These are phyloP conservation scores for Hydractinia symbiolongicarpus DNA, from an alignment of 30 jellyfish, hydroid and myxozoan genomes.

Conservation along the genomic window DNA sequence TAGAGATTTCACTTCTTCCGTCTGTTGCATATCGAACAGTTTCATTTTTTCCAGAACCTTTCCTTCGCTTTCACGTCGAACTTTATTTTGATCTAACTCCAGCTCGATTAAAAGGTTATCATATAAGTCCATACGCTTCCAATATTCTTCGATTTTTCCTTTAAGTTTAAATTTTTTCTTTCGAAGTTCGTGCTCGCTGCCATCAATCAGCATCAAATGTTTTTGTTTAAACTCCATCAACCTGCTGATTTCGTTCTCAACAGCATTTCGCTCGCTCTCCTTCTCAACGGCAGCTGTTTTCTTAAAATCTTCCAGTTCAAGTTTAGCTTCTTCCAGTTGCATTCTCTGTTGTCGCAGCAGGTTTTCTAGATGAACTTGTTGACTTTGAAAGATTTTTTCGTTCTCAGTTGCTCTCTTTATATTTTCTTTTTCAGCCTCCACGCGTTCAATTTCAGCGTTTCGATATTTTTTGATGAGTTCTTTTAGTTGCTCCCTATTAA, in stretches of 20 bases:
- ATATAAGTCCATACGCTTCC: slow-evolving; percentile 91
- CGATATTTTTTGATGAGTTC: slow-evolving; percentile 60
- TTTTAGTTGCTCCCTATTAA: slow-evolving; percentile 46
- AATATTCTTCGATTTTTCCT: slow-evolving; percentile 71
- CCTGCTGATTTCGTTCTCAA: slow-evolving; percentile 43
- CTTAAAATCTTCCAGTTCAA: slow-evolving; percentile 30
- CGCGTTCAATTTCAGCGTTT: slow-evolving; percentile 46
- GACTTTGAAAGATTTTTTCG: slow-evolving; percentile 19
- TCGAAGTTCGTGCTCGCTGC: slow-evolving; percentile 42
- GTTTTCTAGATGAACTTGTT: slow-evolving; percentile 26
- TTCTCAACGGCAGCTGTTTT: slow-evolving; percentile 41
- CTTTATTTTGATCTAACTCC: slow-evolving; percentile 50
- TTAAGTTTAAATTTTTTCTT: slow-evolving; percentile 58
- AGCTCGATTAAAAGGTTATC: slow-evolving; percentile 54
- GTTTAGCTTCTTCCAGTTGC: slow-evolving; percentile 12
- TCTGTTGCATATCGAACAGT: not conserved
- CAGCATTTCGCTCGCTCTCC: slow-evolving; percentile 41
- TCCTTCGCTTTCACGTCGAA: slow-evolving; percentile 6
- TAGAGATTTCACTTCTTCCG: not conserved
- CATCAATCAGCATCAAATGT: slow-evolving; percentile 16
- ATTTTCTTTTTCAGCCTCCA: slow-evolving; percentile 48
- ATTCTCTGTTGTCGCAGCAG: slow-evolving; percentile 15
- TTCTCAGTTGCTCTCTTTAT: slow-evolving; percentile 35
- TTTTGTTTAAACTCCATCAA: slow-evolving; percentile 38
- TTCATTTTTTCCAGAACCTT: not conserved